Conservation (phyloP, 2,888 invertebrate species). For the Dicyrtomina minuta region DNA sequence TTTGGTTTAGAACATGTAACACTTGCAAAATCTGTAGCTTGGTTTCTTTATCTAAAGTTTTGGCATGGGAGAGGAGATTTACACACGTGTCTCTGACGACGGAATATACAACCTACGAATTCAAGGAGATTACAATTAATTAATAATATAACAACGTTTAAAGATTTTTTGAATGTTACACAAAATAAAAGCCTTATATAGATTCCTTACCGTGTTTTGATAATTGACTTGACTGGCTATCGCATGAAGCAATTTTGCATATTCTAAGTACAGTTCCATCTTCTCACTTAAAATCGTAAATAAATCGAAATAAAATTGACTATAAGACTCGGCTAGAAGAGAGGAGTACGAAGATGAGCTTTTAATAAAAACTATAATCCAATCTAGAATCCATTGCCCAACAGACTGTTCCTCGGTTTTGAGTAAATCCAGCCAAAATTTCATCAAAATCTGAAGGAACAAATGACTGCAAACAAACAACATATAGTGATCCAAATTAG, state of each 20-base stretch:
- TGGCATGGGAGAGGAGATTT: neutral
- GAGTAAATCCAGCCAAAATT: constrained; percentile 44
- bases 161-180: neutral
- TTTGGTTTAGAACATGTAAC: constrained; percentile 4
- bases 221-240: constrained; percentile 41
- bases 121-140: neutral
- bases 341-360: constrained; percentile 42
- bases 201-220: constrained; percentile 33
- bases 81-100: neutral
- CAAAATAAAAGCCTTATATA: neutral
- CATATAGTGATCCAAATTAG: too few relatives aligned
- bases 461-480: constrained; percentile 19
- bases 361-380: constrained; percentile 49
- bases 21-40: neutral
- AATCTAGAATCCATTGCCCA: constrained; percentile 36
- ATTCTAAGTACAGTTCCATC: constrained; percentile 12
- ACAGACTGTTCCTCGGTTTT: neutral
- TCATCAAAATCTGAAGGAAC: constrained; percentile 45
- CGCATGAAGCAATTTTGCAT: constrained; percentile 36
- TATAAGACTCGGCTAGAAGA: constrained; percentile 35
- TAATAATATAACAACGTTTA: neutral
- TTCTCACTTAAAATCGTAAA: constrained; percentile 30
- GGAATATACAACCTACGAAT: neutral
- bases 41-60: constrained; percentile 12
- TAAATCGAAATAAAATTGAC: constrained; percentile 42